A percentile compares a stretch with the other conserved stretches of the same genome.
Evolutionary conservation across 2,113 vertebrate species (phyloP).

Genomic region (Trichechus manatus): DNA sequence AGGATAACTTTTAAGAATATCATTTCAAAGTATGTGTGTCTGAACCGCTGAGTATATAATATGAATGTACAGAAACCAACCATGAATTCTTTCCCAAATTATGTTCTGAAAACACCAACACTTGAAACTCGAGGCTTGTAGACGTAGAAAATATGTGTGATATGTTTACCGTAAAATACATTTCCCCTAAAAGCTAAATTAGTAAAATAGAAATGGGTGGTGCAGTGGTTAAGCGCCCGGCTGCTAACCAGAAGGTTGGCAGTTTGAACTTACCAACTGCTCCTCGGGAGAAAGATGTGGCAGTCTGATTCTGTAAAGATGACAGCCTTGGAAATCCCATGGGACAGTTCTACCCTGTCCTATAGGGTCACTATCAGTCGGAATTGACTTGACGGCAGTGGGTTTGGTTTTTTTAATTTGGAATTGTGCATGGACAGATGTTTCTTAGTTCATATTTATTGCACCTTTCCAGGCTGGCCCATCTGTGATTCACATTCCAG

Average conservation of each 20-base stretch:
- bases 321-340: too few relatives aligned
- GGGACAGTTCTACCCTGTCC: background rate
- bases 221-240: too few relatives aligned
- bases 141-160: background rate
- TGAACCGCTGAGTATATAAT: background rate
- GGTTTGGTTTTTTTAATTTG: background rate
- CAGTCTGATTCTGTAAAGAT: too few relatives aligned
- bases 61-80: background rate
- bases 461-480: background rate
- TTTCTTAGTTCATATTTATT: background rate
- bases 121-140: background rate
- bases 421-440: background rate
- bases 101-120: constrained; percentile 7
- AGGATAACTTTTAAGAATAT: background rate
- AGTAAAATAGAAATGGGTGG: background rate
- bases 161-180: background rate
- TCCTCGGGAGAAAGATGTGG: too few relatives aligned
- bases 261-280: too few relatives aligned
- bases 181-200: background rate
- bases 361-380: background rate
- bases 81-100: background rate
- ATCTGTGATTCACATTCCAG: background rate
- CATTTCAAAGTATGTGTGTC: background rate
- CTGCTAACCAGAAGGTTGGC: too few relatives aligned
- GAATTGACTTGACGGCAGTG: too few relatives aligned